Evolutionary conservation across 30 jellyfish, hydroid and myxozoan species (phyloP).

Genomic region (Sanderia malayensis): DNA sequence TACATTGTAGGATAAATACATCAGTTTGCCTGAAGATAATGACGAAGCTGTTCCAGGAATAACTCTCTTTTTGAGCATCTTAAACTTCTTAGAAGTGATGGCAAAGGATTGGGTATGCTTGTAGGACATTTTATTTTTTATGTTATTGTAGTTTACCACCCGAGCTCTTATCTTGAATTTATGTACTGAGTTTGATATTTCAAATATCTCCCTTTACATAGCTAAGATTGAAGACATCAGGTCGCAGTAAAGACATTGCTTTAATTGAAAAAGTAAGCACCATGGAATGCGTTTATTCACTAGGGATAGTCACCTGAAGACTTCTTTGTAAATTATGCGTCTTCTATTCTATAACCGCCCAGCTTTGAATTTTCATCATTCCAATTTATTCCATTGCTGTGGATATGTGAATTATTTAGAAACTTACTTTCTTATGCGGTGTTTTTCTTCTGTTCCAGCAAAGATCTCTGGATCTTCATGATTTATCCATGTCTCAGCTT

Average conservation of each 20-base stretch:
- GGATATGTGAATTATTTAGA: no score
- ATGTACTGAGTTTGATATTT: neutral
- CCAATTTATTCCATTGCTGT: no score
- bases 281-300: neutral
- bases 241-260: neutral
- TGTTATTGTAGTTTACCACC: no score
- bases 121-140: neutral
- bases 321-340: neutral
- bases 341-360: neutral
- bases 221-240: neutral
- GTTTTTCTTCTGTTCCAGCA: conserved; percentile 56
- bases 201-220: neutral
- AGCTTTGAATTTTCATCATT: neutral
- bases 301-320: no score
- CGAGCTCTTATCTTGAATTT: neutral
- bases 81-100: conserved; percentile 80
- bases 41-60: conserved; percentile 50
- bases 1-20: conserved; percentile 42
- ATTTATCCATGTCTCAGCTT: conserved; percentile 72
- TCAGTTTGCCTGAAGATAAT: conserved; percentile 49
- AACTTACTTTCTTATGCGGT: no score
- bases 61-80: conserved; percentile 47
- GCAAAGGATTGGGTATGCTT: conserved; percentile 82
- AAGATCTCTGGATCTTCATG: conserved; percentile 62
- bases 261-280: neutral